These are phyloP conservation scores for Saguinus imperator DNA, from an alignment of 2,113 vertebrate genomes.

Conservation along the genomic window DNA sequence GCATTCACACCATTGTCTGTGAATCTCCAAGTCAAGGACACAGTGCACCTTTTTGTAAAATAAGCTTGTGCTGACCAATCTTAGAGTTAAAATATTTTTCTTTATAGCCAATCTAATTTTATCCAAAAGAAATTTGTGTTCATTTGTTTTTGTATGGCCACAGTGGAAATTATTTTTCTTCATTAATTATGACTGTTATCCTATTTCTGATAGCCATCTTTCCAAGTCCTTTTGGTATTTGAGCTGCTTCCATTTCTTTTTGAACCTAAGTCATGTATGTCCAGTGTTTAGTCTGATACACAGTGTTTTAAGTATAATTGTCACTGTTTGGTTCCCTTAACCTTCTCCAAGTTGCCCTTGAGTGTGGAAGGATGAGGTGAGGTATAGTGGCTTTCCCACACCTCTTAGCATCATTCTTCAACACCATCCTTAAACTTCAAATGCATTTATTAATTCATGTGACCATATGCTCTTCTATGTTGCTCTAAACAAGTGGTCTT, in stretches of 20 bases:
- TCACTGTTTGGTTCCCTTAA: not conserved
- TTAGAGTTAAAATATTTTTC: not conserved
- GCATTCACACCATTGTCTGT: not conserved
- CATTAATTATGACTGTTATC: not conserved
- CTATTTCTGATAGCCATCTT: not conserved
- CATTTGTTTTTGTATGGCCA: not conserved
- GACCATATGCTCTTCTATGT: not conserved
- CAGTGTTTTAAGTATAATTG: not conserved
- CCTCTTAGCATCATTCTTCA: not conserved
- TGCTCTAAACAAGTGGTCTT: not conserved
- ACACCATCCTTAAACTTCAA: too few relatives aligned
- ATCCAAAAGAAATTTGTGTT: not conserved
- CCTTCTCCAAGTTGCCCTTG: not conserved
- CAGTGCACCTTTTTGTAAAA: not conserved
- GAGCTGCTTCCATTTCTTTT: not conserved
- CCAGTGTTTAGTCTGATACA: not conserved
- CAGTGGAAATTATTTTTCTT: constrained; percentile 21
- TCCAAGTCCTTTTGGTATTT: not conserved
- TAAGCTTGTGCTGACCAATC: not conserved
- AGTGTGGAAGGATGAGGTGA: not conserved
- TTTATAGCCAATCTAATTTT: not conserved
- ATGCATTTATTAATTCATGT: not conserved
- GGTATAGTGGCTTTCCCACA: rapidly evolving
- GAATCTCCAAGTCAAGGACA: not conserved
- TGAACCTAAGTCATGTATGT: not conserved